Evolutionary conservation across 1,140 invertebrate species (phyloP), one percentile per base, ranked within the genome.

Genomic region (Leptopilina clavipes): DNA sequence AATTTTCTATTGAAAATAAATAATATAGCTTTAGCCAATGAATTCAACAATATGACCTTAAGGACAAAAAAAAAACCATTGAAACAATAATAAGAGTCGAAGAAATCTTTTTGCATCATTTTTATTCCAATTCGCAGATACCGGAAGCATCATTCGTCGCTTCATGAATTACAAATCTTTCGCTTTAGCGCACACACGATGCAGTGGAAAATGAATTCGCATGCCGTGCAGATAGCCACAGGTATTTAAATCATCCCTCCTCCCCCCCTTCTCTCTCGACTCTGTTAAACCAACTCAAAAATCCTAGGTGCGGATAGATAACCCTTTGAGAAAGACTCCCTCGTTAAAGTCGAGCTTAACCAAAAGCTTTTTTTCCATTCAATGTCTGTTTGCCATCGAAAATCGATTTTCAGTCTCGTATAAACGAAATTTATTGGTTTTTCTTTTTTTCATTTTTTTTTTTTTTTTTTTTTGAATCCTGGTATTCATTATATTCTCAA

Each of bases 101-200:
- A 14, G 5, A 10, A 43, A 71, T 56, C 31, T 45, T 37, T 31
- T 18, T 19, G 22, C 56, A 44, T 31, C 40, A 52, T 70, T 54
- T 45, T 71, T 76, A 56, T 78, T 79, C 72, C 75, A 44, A 44
- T 40, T 44, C 17, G 19, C 40, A 56, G 65, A n/a, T n/a, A 31
- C 65, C 43, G 43, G 59, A 78, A 75, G 31, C 37, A 75, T 78
- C 40, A 37, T 78, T 83, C 79, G 81, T 78, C 80, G 76, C 76
- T 80, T 86, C 85, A 84, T 86, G 85, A 86, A 86, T 86, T 86
- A 86, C 79, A 86, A 85, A 86, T 86, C 79, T 52, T 17, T 59
- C 73, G 79, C 74, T 79, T 77, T 82, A 78, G 76, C 74, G 10
- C 37, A n/a, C 74, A 6, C 37, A n/a, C 54, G 3, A 70, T 17